phyloP scores from a whole-genome alignment of 1,140 invertebrate species.

The Laupala kohalensis region DNA sequence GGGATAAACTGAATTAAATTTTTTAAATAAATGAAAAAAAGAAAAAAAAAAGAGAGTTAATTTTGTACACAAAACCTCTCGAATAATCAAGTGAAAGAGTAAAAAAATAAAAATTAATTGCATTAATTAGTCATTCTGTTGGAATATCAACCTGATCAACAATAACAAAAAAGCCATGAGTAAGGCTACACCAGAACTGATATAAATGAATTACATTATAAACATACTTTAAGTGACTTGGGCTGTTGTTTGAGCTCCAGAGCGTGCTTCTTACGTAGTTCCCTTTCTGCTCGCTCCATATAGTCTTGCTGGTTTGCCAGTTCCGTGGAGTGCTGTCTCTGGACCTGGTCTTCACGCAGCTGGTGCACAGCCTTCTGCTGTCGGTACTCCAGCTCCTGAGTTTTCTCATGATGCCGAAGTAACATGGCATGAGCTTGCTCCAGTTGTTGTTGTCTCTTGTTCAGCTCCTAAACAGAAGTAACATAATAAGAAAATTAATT shows the following conservation, averaged over 20 bases:
- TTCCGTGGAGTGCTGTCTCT: constrained; percentile 88
- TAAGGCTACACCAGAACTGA: no score
- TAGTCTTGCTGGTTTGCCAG: constrained; percentile 94
- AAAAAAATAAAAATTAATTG: no score
- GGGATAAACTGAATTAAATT: no score
- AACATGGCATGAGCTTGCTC: constrained; percentile 93
- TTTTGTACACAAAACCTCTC: no score
- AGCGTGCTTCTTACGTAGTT: constrained; percentile 93
- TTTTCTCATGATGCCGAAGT: constrained; percentile 89
- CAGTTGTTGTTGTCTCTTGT: constrained; percentile 84
- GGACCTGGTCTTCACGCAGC: constrained; percentile 79
- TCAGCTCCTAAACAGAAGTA: constrained; percentile 58
- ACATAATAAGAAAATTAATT: background rate
- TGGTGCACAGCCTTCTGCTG: constrained; percentile 91
- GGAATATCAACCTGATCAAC: no score
- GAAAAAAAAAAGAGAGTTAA: no score
- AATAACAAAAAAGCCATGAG: no score
- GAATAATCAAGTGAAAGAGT: no score
- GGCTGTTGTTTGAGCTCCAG: constrained; percentile 96
- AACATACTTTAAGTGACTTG: constrained; percentile 87
- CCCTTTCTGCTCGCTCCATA: constrained; percentile 81
- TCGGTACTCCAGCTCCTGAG: constrained; percentile 87
- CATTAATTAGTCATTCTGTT: no score
- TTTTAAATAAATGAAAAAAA: no score
- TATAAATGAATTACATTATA: no score